These are phyloP conservation scores for Diplazon laetatorius DNA, from an alignment of 2,888 invertebrate species.

Conservation along the genomic window DNA sequence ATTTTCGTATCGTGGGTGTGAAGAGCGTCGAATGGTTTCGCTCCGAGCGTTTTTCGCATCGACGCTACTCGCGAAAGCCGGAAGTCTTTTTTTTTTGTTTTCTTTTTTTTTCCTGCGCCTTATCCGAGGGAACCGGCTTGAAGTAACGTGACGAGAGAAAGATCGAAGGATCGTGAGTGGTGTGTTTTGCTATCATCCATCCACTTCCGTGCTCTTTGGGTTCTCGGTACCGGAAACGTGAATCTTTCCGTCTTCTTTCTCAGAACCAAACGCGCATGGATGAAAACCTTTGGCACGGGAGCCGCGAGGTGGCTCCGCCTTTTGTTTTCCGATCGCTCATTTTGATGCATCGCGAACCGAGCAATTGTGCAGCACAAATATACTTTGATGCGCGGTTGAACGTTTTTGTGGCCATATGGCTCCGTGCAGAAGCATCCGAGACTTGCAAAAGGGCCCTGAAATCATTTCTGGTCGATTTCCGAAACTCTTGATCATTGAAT, in stretches of 20 bases:
- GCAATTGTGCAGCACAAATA: constrained; percentile 24
- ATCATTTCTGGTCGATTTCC: too few species aligned
- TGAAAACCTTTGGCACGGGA: constrained; percentile 3
- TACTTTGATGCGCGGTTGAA: constrained; percentile 42
- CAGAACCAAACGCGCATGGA: constrained; percentile 7
- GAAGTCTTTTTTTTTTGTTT: constrained; percentile 21
- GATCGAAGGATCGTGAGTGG: constrained; percentile 32
- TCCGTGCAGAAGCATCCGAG: too few species aligned
- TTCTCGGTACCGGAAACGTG: not conserved
- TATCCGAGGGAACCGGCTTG: not conserved
- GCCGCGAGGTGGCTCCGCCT: constrained; percentile 7
- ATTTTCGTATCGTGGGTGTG: not conserved
- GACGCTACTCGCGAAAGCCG: not conserved
- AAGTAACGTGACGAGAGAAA: constrained; percentile 11
- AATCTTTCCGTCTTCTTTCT: constrained; percentile 6
- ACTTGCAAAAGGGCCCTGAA: too few species aligned
- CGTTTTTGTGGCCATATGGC: too few species aligned
- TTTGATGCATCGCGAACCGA: constrained; percentile 39
- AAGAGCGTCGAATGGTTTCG: constrained; percentile 1
- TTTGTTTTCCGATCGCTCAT: constrained; percentile 50
- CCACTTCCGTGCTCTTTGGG: constrained; percentile 36
- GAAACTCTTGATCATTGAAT: too few species aligned
- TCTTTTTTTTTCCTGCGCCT: not conserved
- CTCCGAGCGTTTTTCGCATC: constrained; percentile 5
- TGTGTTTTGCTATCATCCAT: constrained; percentile 30